Conservation (phyloP, 2,797 vertebrate genomes). For the Rhabdomys pumilio region DNA sequence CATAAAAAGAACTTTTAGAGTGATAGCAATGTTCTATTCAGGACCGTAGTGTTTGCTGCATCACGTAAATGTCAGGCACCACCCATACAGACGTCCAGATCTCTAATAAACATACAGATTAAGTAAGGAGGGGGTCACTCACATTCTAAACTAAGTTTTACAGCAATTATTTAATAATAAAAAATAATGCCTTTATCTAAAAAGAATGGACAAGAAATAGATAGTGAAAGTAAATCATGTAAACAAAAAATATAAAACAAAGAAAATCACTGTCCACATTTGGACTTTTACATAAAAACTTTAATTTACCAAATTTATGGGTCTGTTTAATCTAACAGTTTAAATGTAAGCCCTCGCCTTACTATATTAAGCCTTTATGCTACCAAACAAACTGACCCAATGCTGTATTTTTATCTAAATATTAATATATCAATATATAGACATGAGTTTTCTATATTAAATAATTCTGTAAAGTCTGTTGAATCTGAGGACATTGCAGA, state of each 20-base stretch:
- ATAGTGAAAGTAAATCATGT: slow-evolving; percentile 40
- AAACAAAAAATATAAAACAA: slow-evolving; percentile 71
- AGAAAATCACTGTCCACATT: slow-evolving; percentile 32
- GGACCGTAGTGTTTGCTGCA: neutral
- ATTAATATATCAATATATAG: slow-evolving; percentile 46
- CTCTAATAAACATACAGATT: slow-evolving; percentile 71
- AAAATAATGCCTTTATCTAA: slow-evolving; percentile 47
- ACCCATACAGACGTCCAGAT: slow-evolving; percentile 31
- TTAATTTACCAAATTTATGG: slow-evolving; percentile 61
- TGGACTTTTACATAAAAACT: slow-evolving; percentile 19
- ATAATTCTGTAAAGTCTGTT: slow-evolving; percentile 12
- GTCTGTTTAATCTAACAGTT: neutral
- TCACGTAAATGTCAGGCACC: neutral
- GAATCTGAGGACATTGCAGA: slow-evolving; percentile 27
- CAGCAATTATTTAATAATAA: slow-evolving; percentile 40
- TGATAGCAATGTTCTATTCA: neutral
- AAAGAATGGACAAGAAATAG: neutral
- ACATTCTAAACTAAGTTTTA: slow-evolving; percentile 64
- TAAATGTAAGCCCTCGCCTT: neutral
- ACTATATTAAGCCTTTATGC: slow-evolving; percentile 27
- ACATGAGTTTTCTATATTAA: slow-evolving; percentile 41
- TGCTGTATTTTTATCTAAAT: neutral
- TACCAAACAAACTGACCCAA: slow-evolving; percentile 17
- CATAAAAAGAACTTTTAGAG: neutral
- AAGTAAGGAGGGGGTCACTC: slow-evolving; percentile 46